Percentiles rank a stretch among this genome's conserved stretches.
phyloP scores from a whole-genome alignment of 2,888 invertebrate species.

The Enchytraeus crypticus region DNA sequence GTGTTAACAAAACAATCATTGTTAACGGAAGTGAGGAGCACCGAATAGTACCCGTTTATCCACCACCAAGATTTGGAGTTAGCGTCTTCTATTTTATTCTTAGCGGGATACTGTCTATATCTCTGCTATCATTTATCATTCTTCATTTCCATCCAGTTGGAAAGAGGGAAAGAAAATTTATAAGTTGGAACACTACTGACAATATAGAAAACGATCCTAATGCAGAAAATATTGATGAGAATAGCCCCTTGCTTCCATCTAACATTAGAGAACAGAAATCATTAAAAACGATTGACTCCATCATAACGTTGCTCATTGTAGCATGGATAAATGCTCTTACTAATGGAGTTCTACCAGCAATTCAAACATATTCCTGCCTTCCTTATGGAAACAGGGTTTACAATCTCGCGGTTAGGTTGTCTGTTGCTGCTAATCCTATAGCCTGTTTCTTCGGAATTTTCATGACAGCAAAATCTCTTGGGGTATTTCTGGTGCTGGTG shows the following conservation, averaged over 20 bases:
- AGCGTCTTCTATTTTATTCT: conserved; percentile 60
- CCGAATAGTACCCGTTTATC: conserved; percentile 32
- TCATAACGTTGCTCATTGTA: conserved; percentile 39
- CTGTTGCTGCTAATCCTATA: conserved; percentile 73
- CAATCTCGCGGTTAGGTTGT: conserved; percentile 67
- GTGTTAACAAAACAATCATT: conserved; percentile 33
- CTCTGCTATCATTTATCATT: conserved; percentile 59
- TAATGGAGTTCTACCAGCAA: conserved; percentile 70
- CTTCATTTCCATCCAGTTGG: conserved; percentile 50
- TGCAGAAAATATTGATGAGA: too few relatives aligned
- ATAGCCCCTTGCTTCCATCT: too few relatives aligned
- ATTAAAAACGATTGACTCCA: too few relatives aligned
- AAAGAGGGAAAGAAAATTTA: neutral
- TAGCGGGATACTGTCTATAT: conserved; percentile 58
- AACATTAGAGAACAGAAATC: too few relatives aligned
- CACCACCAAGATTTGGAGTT: conserved; percentile 58
- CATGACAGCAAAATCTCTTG: conserved; percentile 35
- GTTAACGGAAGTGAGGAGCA: conserved; percentile 6
- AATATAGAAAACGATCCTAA: too few relatives aligned
- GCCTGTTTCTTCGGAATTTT: conserved; percentile 44
- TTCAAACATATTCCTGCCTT: conserved; percentile 71
- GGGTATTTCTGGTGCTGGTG: conserved; percentile 34
- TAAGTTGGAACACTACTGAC: too few relatives aligned
- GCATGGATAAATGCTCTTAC: conserved; percentile 59
- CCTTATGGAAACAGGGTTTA: conserved; percentile 69